Percentiles rank a stretch among this genome's conserved stretches.
phyloP scores from a whole-genome alignment of 2,888 invertebrate species.

The Agrotis exclamationis region DNA sequence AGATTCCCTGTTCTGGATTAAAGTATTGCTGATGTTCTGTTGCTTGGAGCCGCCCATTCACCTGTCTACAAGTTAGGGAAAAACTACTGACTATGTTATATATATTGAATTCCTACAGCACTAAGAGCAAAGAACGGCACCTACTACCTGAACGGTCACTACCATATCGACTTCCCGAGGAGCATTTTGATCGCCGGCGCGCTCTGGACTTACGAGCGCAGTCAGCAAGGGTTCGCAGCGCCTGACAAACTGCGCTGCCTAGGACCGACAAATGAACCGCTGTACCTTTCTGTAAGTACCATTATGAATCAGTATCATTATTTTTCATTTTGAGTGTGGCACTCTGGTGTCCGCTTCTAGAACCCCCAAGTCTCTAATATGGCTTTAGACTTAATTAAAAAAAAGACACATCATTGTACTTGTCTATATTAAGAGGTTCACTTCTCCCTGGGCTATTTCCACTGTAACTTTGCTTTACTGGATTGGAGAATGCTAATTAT shows the following conservation, averaged over 20 bases:
- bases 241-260: slow-evolving; percentile 96
- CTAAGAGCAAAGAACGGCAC: slow-evolving; percentile 94
- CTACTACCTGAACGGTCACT: slow-evolving; percentile 98
- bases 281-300: slow-evolving; percentile 94
- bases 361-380: no score
- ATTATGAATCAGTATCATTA: neutral
- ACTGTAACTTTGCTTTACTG: no score
- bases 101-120: slow-evolving; percentile 88
- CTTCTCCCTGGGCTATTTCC: no score
- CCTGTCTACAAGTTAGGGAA: neutral
- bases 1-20: no score
- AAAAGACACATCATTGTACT: no score
- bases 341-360: no score
- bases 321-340: no score
- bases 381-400: no score
- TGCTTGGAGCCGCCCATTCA: no score
- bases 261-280: slow-evolving; percentile 97
- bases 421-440: no score
- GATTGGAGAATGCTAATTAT: no score
- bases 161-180: slow-evolving; percentile 97
- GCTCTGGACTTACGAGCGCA: slow-evolving; percentile 97
- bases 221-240: slow-evolving; percentile 95
- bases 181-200: slow-evolving; percentile 95
- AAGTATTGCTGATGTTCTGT: neutral
- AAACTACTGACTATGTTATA: no score